Evolutionary conservation across 2,888 invertebrate species (phyloP).

Genomic region (Hypercompe scribonia): DNA sequence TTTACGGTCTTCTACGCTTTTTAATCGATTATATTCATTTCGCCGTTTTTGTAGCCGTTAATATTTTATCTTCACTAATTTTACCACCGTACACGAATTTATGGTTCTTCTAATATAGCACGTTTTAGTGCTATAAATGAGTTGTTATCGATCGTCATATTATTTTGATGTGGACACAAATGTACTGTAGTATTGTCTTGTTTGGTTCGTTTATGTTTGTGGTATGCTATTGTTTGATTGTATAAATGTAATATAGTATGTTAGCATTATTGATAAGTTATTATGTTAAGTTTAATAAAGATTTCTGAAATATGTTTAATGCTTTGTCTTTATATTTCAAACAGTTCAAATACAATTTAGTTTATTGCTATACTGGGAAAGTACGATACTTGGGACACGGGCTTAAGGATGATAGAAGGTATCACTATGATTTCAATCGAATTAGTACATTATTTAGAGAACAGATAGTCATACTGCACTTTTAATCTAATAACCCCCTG

Average conservation of each 20-base stretch:
- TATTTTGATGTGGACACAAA: slow-evolving; percentile 34
- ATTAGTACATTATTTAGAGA: background rate
- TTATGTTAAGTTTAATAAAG: slow-evolving; percentile 81
- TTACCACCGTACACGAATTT: slow-evolving; percentile 40
- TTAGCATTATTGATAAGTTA: slow-evolving; percentile 69
- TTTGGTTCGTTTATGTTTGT: slow-evolving; percentile 45
- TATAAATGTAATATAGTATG: slow-evolving; percentile 74
- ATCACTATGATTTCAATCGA: background rate
- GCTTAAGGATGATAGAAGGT: background rate
- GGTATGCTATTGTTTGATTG: slow-evolving; percentile 71
- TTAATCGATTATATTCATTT: slow-evolving; percentile 28
- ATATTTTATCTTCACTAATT: slow-evolving; percentile 36
- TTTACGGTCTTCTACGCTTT: slow-evolving; percentile 30
- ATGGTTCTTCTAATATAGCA: slow-evolving; percentile 48
- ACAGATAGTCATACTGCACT: background rate
- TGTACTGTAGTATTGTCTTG: slow-evolving; percentile 41
- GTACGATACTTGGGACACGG: background rate
- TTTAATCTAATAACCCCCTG: too few species aligned
- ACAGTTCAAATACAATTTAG: background rate
- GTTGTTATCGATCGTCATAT: slow-evolving; percentile 37
- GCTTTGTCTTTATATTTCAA: slow-evolving; percentile 13
- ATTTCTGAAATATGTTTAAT: slow-evolving; percentile 56
- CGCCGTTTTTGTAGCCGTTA: slow-evolving; percentile 28
- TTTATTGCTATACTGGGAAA: background rate
- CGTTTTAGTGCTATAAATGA: slow-evolving; percentile 69